Percentiles rank a stretch among this genome's conserved stretches.
Evolutionary conservation across 2,113 vertebrate species (phyloP).

Genomic region (Ploceus nigricollis): DNA sequence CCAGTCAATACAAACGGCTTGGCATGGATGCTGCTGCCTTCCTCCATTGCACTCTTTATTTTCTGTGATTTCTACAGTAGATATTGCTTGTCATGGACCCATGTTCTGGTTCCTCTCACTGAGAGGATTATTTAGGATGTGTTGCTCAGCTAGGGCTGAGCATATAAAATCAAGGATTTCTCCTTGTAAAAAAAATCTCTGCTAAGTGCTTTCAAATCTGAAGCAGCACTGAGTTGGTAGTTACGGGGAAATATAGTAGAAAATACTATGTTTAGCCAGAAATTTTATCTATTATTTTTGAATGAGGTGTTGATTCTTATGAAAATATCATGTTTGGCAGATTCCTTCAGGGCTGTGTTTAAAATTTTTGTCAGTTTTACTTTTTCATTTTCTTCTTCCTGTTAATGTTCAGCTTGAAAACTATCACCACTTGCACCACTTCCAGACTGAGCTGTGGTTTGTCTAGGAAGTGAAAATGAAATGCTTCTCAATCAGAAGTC

Average conservation of each 20-base stretch:
- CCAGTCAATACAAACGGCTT: neutral
- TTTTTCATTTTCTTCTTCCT: neutral
- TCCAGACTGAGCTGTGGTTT: neutral
- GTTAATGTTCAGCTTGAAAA: neutral
- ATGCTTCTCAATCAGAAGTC: neutral
- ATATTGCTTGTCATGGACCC: slow-evolving; percentile 68
- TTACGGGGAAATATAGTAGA: neutral
- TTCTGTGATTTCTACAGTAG: slow-evolving; percentile 43
- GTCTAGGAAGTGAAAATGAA: slow-evolving; percentile 2
- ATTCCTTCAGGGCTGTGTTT: neutral
- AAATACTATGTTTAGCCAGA: neutral
- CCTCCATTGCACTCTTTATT: neutral
- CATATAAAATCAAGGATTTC: slow-evolving; percentile 75
- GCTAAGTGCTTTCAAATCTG: slow-evolving; percentile 79
- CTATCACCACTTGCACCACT: neutral
- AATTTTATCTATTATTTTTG: neutral
- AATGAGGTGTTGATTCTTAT: neutral
- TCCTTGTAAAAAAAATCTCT: slow-evolving; percentile 74
- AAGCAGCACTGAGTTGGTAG: neutral
- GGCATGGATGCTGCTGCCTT: slow-evolving; percentile 58
- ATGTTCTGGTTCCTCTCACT: slow-evolving; percentile 61
- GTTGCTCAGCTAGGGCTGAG: too few species aligned
- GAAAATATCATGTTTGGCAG: accelerated
- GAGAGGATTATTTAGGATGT: slow-evolving; percentile 75
- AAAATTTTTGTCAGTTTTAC: neutral